Percentiles rank a stretch among this genome's conserved stretches.
Conservation (phyloP, 2,113 vertebrate genomes). For the Melanostigma gelatinosum region DNA sequence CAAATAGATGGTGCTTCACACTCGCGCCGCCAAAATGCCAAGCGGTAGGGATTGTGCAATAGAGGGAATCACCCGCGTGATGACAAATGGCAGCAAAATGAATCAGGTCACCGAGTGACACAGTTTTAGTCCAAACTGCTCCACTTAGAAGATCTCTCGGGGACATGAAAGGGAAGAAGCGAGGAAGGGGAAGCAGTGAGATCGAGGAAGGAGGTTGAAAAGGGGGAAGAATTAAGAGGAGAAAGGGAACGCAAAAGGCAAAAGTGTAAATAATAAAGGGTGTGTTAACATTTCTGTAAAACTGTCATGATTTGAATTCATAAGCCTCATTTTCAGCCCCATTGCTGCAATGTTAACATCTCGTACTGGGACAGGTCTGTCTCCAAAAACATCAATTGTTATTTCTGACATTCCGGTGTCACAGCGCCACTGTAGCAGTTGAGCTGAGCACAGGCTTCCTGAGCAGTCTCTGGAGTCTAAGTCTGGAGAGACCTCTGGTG, state of each 20-base stretch:
- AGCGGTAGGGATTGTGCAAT: constrained; percentile 52
- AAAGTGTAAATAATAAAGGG: background rate
- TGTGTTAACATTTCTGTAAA: constrained; percentile 15
- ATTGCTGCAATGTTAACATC: constrained; percentile 14
- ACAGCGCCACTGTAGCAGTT: background rate
- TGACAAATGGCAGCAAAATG: constrained; percentile 62
- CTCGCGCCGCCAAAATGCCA: constrained; percentile 7
- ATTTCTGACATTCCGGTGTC: constrained; percentile 17
- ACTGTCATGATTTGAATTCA: constrained; percentile 15
- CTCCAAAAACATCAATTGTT: constrained; percentile 7
- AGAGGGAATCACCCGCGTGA: constrained; percentile 66
- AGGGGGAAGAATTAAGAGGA: constrained; percentile 5
- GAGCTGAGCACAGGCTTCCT: background rate
- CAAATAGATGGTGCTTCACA: constrained; percentile 34
- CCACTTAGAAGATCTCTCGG: constrained; percentile 67
- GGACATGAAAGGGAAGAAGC: constrained; percentile 31
- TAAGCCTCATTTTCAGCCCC: background rate
- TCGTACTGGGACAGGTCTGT: background rate
- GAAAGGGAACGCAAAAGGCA: background rate
- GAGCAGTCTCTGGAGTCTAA: background rate
- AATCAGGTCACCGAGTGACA: constrained; percentile 79
- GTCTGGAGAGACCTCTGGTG: constrained; percentile 61
- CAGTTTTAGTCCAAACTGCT: constrained; percentile 70
- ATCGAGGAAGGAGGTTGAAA: constrained; percentile 38
- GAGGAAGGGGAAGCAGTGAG: constrained; percentile 35